Percentiles rank a stretch among this genome's conserved stretches.
These are phyloP conservation scores for Charanyca ferruginea DNA, from an alignment of 2,888 invertebrate species.

Conservation along the genomic window DNA sequence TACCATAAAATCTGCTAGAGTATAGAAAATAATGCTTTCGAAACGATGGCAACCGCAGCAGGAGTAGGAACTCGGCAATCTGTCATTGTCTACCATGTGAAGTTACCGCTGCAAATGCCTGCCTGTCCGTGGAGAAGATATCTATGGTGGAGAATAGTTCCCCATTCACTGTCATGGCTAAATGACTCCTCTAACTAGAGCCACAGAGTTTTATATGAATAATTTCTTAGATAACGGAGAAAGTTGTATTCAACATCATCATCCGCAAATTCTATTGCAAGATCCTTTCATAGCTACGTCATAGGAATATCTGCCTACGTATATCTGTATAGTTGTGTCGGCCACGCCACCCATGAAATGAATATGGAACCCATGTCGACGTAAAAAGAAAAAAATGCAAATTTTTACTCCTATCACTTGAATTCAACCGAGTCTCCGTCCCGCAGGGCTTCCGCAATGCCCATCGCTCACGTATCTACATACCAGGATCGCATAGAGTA, in stretches of 20 bases:
- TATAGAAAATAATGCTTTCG: slow-evolving; percentile 16
- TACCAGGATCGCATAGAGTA: slow-evolving; percentile 57
- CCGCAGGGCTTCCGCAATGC: slow-evolving; percentile 38
- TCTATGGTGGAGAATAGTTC: slow-evolving; percentile 28
- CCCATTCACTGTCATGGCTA: slow-evolving; percentile 18
- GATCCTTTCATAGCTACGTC: background rate
- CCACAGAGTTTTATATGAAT: slow-evolving; percentile 19
- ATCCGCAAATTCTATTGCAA: background rate
- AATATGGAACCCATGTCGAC: background rate
- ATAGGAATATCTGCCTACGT: background rate
- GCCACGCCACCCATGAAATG: background rate
- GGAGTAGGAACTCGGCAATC: slow-evolving; percentile 33
- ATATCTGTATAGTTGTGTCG: background rate
- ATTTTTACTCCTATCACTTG: slow-evolving; percentile 37
- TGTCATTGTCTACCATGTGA: slow-evolving; percentile 52
- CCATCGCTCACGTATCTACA: slow-evolving; percentile 50
- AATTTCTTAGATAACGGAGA: slow-evolving; percentile 12
- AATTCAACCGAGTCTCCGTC: slow-evolving; percentile 23
- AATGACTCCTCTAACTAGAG: slow-evolving; percentile 27
- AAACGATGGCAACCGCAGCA: slow-evolving; percentile 13
- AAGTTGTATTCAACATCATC: background rate
- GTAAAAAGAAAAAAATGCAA: slow-evolving; percentile 26
- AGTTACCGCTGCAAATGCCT: slow-evolving; percentile 27
- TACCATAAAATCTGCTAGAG: slow-evolving; percentile 3
- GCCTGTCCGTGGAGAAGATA: slow-evolving; percentile 35